Base-by-base conservation (phyloP, 2,113 vertebrate genomes). In the Promerops cafer region DNA sequence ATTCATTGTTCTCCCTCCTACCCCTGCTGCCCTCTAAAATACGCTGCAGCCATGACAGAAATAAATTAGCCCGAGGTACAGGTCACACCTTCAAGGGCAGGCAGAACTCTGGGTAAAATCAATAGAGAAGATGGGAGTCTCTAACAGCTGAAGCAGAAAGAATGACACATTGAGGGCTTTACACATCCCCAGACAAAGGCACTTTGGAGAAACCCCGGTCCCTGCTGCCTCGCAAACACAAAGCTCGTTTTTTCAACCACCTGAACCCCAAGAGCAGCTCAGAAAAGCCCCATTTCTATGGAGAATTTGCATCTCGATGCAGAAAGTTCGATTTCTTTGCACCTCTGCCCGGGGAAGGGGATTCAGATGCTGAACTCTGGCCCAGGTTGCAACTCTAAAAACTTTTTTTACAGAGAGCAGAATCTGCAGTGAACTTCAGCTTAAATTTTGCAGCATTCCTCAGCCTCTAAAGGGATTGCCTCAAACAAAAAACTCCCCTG, bases 51-150 rank as follows among this genome's bases (percentile, higher is more conserved):
- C 97, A 91, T 96, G 98, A 98, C 97, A 96, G 97, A 98, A 98
- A 98, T 98, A 97, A 97, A 98, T 98, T 96, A 98, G 97, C 96
- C 85, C 6, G 97, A 98, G 98, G 97, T 97, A 96, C 97, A 97
- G 98, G 98, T 97, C 98, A 98, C 98, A 98, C 98, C 96, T 97
- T 97, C 95, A 97, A 97, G 97, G 97, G 97, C 97, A 97, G 96
- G 82, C 84, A 97, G 83, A 86, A 60, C 94, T 97, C 96, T 93
- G 96, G 89, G 95, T 93, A 97, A 97, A 97, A 97, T 97, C 98
- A 97, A 95, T 97, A 97, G 96, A 94, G 96, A 91, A 97, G 96
- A 95, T 93, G 94, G 96, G 96, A 96, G 96, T 89, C 97, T 96
- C 94, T 66, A 75, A 24, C 94, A 96, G 98, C 96, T 92, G 95